Evolutionary conservation across 2,888 invertebrate species (phyloP).

Genomic region (Chrysodeixis includens): DNA sequence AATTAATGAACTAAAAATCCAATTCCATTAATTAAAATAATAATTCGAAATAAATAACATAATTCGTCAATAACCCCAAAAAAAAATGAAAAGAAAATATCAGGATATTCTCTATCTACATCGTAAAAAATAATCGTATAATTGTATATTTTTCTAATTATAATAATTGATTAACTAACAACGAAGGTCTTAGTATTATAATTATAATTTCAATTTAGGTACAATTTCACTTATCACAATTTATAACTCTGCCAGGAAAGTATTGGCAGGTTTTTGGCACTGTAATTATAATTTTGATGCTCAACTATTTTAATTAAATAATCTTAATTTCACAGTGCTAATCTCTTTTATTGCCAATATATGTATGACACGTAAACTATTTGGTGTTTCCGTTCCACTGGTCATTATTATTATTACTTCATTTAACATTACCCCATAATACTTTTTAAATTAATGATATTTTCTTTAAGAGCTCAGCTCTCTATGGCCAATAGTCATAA

Average conservation of each 20-base stretch:
- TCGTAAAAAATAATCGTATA: slow-evolving; percentile 25
- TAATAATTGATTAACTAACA: slow-evolving; percentile 36
- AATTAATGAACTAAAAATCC: background rate
- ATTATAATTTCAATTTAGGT: slow-evolving; percentile 62
- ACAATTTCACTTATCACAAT: slow-evolving; percentile 65
- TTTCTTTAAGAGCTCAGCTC: slow-evolving; percentile 3
- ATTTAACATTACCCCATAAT: background rate
- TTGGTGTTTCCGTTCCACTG: slow-evolving; percentile 2
- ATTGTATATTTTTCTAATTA: slow-evolving; percentile 50
- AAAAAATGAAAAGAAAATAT: background rate
- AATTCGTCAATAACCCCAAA: background rate
- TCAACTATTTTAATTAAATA: background rate
- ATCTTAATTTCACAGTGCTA: background rate
- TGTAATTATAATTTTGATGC: slow-evolving; percentile 33
- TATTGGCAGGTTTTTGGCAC: slow-evolving; percentile 63
- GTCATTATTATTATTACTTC: background rate
- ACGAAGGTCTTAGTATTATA: slow-evolving; percentile 28
- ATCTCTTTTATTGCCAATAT: background rate
- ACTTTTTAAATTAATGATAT: background rate
- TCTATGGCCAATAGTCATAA: background rate
- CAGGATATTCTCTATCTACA: slow-evolving; percentile 3
- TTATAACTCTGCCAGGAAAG: slow-evolving; percentile 57
- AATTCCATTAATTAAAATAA: background rate
- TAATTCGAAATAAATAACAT: background rate
- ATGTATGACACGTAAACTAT: background rate